These are phyloP conservation scores for Apodemia zela DNA, from an alignment of 2,888 invertebrate species.

Conservation along the genomic window DNA sequence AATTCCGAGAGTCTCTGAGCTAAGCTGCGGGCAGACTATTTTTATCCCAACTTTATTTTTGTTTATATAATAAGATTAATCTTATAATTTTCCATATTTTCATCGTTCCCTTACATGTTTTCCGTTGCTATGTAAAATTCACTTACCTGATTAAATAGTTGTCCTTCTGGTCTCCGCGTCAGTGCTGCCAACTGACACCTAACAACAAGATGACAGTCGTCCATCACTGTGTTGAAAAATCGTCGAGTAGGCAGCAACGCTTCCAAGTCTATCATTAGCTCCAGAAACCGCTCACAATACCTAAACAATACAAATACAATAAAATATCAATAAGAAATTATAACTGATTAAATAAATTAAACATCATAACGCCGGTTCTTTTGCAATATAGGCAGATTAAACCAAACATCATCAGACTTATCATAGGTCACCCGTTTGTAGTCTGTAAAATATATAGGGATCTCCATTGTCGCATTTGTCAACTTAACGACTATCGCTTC, in stretches of 20 bases:
- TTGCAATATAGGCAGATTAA: neutral
- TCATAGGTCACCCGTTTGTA: no score
- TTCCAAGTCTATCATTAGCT: slow-evolving; percentile 97
- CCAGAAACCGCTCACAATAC: slow-evolving; percentile 97
- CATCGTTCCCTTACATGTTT: neutral
- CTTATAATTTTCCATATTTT: neutral
- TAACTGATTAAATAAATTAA: no score
- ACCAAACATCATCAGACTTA: no score
- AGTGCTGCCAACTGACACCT: slow-evolving; percentile 91
- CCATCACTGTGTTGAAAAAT: slow-evolving; percentile 97
- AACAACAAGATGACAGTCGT: slow-evolving; percentile 96
- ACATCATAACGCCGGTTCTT: neutral
- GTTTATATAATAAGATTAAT: no score
- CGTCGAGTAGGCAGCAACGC: slow-evolving; percentile 96
- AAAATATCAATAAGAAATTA: no score
- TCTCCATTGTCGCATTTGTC: no score
- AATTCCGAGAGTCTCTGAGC: no score
- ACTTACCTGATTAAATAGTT: slow-evolving; percentile 94
- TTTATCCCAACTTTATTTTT: no score
- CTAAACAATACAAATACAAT: slow-evolving; percentile 41
- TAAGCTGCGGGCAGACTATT: no score
- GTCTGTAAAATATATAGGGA: no score
- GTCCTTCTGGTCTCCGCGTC: slow-evolving; percentile 88
- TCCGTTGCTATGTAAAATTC: neutral
- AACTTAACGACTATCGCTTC: no score